These are phyloP conservation scores for Nothura maculosa DNA, from an alignment of 2,797 vertebrate genomes.

Conservation along the genomic window DNA sequence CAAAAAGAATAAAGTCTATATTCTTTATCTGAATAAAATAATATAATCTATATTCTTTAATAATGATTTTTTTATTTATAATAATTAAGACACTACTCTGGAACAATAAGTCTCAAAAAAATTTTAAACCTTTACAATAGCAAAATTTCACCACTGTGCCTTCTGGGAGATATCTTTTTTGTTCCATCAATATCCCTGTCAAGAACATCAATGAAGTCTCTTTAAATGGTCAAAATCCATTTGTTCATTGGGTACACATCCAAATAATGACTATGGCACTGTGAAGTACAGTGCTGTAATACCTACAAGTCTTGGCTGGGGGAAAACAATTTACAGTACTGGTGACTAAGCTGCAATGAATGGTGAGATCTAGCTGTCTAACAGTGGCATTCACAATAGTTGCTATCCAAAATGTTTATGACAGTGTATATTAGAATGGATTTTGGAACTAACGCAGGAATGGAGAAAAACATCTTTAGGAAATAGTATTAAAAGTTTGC, in stretches of 20 bases:
- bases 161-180: neutral
- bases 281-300: neutral
- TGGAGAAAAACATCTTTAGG: neutral
- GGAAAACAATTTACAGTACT: neutral
- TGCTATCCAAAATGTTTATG: neutral
- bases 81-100: neutral
- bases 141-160: neutral
- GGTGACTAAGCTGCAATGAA: neutral
- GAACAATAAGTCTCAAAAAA: neutral
- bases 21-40: neutral
- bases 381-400: neutral
- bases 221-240: neutral
- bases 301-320: neutral
- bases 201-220: neutral
- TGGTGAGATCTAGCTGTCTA: neutral
- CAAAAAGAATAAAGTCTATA: neutral
- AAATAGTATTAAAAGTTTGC: neutral
- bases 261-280: neutral
- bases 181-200: neutral
- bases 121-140: neutral
- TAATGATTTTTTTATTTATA: neutral
- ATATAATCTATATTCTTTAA: neutral
- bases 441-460: accelerated
- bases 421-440: neutral
- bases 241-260: neutral